Evolutionary conservation across 2,888 invertebrate genomes (phyloP).

Genomic region (Scaptodrosophila latifasciaeformis): DNA sequence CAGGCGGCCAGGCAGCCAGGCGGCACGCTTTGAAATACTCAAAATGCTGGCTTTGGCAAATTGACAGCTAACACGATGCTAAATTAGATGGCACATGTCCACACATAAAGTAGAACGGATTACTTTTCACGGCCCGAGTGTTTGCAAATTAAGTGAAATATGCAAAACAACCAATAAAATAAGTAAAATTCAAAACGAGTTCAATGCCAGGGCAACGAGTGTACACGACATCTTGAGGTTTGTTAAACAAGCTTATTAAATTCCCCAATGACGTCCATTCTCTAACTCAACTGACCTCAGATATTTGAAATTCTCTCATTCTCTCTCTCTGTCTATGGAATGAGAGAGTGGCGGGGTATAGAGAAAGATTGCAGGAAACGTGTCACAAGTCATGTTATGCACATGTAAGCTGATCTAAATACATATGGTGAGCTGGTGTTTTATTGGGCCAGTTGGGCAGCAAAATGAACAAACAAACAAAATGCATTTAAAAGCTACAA

Average conservation of each 20-base stretch:
- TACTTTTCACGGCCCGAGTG: no score
- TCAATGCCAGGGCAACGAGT: conserved; percentile 43
- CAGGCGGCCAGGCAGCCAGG: conserved; percentile 11
- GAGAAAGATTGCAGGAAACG: conserved; percentile 32
- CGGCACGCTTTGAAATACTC: conserved; percentile 52
- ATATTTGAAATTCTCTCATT: no score
- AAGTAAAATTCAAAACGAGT: conserved; percentile 31
- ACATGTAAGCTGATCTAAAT: conserved; percentile 72
- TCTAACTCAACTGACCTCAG: no score
- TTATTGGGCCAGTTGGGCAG: conserved; percentile 52
- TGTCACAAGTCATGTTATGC: conserved; percentile 69
- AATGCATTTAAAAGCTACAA: conserved; percentile 69
- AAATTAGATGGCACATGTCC: conserved; percentile 49
- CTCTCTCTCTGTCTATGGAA: no score
- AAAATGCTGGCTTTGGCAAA: conserved; percentile 35
- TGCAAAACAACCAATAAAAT: no score
- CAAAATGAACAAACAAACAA: conserved; percentile 53
- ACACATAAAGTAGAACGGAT: conserved; percentile 17
- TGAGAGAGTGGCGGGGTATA: not conserved
- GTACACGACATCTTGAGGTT: not conserved
- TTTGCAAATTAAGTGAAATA: conserved; percentile 36
- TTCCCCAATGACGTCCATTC: conserved; percentile 34
- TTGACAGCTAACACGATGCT: conserved; percentile 59
- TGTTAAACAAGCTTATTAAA: conserved; percentile 65
- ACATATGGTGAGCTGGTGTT: conserved; percentile 57